Percentiles rank a stretch among this genome's conserved stretches.
Conservation (phyloP, 2,113 vertebrate genomes). For the Girardinichthys multiradiatus region DNA sequence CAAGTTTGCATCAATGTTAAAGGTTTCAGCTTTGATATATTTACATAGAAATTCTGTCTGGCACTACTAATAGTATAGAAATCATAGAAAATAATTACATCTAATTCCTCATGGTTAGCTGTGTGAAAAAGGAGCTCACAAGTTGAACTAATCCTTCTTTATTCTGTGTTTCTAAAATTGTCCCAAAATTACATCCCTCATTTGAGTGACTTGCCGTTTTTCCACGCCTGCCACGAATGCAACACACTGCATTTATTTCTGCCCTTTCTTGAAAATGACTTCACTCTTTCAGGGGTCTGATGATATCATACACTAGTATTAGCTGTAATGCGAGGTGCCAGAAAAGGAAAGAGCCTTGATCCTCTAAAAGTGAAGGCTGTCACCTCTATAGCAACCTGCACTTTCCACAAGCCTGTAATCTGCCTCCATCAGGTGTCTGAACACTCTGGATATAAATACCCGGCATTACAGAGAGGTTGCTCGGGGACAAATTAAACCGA, state of each 20-base stretch:
- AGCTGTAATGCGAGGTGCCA: slow-evolving; percentile 38
- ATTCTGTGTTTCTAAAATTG: no score
- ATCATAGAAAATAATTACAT: no score
- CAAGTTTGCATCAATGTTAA: neutral
- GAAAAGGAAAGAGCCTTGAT: slow-evolving; percentile 42
- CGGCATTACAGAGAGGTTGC: slow-evolving; percentile 48
- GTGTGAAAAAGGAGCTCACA: neutral
- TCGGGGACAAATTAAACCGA: slow-evolving; percentile 29
- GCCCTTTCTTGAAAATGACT: slow-evolving; percentile 1
- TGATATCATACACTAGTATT: slow-evolving; percentile 39
- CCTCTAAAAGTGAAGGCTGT: slow-evolving; percentile 48
- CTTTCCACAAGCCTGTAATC: slow-evolving; percentile 55
- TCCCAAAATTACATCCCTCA: neutral
- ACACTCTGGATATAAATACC: slow-evolving; percentile 65
- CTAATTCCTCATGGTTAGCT: neutral
- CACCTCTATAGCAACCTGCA: slow-evolving; percentile 41
- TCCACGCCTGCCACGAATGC: neutral
- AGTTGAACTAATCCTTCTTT: neutral
- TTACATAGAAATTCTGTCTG: neutral
- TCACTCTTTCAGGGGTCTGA: slow-evolving; percentile 1
- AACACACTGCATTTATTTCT: neutral
- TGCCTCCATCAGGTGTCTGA: slow-evolving; percentile 66
- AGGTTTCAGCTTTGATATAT: neutral
- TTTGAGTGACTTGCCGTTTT: neutral
- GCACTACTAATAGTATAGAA: neutral